These are phyloP conservation scores for Minunthozetes semirufus DNA, from an alignment of 2,888 invertebrate genomes.

Conservation along the genomic window DNA sequence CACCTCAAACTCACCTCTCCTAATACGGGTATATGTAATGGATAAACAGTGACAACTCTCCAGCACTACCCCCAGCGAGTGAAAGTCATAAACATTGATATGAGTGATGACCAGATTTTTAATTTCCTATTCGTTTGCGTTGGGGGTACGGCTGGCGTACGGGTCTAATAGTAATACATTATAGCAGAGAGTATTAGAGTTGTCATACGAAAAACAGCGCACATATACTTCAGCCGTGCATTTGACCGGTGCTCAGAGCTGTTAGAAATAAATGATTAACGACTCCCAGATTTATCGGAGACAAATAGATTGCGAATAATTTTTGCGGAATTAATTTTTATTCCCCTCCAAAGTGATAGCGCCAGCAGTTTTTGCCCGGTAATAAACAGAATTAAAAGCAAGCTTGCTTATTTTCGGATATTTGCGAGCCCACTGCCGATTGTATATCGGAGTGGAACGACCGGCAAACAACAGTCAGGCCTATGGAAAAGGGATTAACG, in stretches of 20 bases:
- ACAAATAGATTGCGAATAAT: slow-evolving; percentile 6
- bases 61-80: too few species aligned
- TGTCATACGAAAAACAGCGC: not conserved
- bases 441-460: too few species aligned
- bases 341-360: not conserved
- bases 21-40: too few species aligned
- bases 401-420: not conserved
- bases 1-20: too few species aligned
- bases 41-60: too few species aligned
- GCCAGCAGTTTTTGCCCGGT: not conserved
- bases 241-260: not conserved
- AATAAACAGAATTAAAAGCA: not conserved
- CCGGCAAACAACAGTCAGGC: not conserved
- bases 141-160: too few species aligned
- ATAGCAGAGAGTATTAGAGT: not conserved
- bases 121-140: not conserved
- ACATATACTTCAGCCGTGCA: not conserved
- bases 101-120: not conserved
- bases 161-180: not conserved
- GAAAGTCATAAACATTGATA: not conserved
- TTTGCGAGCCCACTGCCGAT: not conserved
- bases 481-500: not conserved
- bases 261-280: not conserved
- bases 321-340: slow-evolving; percentile 6
- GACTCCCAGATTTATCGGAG: not conserved